Base-by-base conservation (phyloP, 1,140 invertebrate species). In the Drosophila mauritiana region DNA sequence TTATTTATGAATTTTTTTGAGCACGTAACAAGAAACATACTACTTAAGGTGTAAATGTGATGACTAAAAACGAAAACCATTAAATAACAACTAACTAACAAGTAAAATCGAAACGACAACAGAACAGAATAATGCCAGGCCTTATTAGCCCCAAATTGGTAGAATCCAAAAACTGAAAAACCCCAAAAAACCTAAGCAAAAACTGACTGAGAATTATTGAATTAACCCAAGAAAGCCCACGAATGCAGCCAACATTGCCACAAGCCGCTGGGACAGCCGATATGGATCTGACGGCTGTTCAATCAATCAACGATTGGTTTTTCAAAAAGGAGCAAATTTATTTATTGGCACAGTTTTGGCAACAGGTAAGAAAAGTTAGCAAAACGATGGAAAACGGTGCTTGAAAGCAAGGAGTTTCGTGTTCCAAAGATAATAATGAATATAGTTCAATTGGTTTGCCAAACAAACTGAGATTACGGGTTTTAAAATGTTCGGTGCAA, bases 311-410 rank as follows among this genome's bases (percentile, higher is more conserved):
- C 84, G 97, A 98, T 94, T 97, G 97, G 97, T 95, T 98, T 93
- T 97, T 97, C 94, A 97, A 97, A 94, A 98, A 97, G 94, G 97
- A 97, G 94, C 94, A 96, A 93, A 97, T 97, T 93, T 97, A 97
- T 94, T 94, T 97, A 91, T 95, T 98, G 92, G 97, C 96, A 91
- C 97, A 97, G 93, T 97, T 97, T 94, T 98, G 97, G 97, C 97
- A 97, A 96, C 97, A 97, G 96, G 96, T 97, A 94, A 94, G 94
- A 27, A 15, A 34, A 34, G 8, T 17, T 34, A 1, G n/a, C 25
- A n/a, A 5, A 31, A 51, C 27, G 2, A 10, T 25, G 4, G n/a
- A 13, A 42, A 17, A 17, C 12, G 7, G 12, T 27, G 6, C 0
- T 7, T 27, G 5, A 27, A 27, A 6, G 25, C 25, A 6, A 6